Evolutionary conservation across 2,888 invertebrate genomes (phyloP).

Genomic region (Malthinus seriepunctatus): DNA sequence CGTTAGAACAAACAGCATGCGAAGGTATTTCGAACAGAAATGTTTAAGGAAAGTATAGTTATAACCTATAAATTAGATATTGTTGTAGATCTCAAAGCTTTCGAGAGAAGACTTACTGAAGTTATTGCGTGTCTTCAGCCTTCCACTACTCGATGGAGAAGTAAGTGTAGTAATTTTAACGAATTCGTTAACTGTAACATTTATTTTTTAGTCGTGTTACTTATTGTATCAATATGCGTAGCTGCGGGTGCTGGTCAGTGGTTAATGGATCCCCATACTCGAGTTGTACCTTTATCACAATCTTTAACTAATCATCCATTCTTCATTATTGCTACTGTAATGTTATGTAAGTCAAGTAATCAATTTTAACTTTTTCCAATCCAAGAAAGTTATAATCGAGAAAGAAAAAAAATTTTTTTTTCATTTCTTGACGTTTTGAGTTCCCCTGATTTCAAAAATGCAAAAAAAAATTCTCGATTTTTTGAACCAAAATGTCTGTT

Average conservation of each 20-base stretch:
- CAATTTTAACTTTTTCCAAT: too few relatives aligned
- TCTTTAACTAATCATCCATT: constrained; percentile 93
- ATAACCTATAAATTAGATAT: constrained; percentile 52
- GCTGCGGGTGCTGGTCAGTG: constrained; percentile 96
- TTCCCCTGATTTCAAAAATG: too few relatives aligned
- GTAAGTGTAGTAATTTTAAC: constrained; percentile 57
- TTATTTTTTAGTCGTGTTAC: constrained; percentile 74
- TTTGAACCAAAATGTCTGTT: too few relatives aligned
- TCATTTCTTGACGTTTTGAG: too few relatives aligned
- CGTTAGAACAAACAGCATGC: constrained; percentile 87
- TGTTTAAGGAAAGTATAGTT: constrained; percentile 32
- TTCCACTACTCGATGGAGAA: constrained; percentile 92
- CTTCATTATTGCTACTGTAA: constrained; percentile 85
- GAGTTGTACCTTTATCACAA: constrained; percentile 88
- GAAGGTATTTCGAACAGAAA: constrained; percentile 67
- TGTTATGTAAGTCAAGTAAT: constrained; percentile 66
- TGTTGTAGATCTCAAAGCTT: constrained; percentile 91
- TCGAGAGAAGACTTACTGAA: constrained; percentile 95
- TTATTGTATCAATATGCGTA: constrained; percentile 85
- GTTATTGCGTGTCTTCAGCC: constrained; percentile 96
- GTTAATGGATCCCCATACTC: constrained; percentile 91
- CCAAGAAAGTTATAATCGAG: too few relatives aligned
- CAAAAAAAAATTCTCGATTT: too few relatives aligned
- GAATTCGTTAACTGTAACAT: neutral
- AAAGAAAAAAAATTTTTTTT: too few relatives aligned